A percentile compares a stretch with the other conserved stretches of the same genome.
Evolutionary conservation across 2,113 vertebrate species (phyloP).

Genomic region (Sinocyclocheilus anophthalmus): DNA sequence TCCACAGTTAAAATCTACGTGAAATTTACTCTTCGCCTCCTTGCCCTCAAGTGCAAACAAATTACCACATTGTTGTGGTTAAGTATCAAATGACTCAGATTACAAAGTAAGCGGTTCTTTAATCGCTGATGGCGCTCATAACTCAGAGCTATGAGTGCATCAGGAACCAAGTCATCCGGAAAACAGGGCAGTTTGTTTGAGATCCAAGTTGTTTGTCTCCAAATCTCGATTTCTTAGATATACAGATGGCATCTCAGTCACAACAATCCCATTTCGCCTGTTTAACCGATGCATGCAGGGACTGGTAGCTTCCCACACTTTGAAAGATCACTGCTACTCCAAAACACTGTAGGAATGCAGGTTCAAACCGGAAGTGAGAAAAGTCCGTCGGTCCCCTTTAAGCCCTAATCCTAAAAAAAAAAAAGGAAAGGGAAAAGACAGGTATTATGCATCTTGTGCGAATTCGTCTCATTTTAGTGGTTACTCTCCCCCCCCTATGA

Average conservation of each 20-base stretch:
- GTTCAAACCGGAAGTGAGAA: not conserved
- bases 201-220: conserved; percentile 9
- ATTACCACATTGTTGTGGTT: conserved; percentile 23
- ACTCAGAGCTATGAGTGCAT: not conserved
- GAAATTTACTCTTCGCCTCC: not conserved
- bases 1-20: not conserved
- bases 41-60: conserved; percentile 24
- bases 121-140: not conserved
- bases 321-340: conserved; percentile 1
- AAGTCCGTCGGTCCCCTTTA: not conserved
- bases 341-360: not conserved
- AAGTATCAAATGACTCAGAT: conserved; percentile 20
- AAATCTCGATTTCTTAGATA: conserved; percentile 28
- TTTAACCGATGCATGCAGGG: not conserved
- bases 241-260: conserved; percentile 3
- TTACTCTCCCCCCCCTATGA: too few species aligned
- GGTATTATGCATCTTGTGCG: not conserved
- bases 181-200: not conserved
- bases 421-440: not conserved
- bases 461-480: too few species aligned
- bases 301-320: conserved; percentile 1
- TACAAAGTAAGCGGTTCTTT: not conserved
- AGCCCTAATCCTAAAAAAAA: not conserved
- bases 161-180: not conserved
- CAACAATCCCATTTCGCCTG: conserved; percentile 15